A percentile compares a stretch with the other conserved stretches of the same genome.
Conservation (phyloP, 2,113 vertebrate genomes). For the Gymnocephalus cernua region DNA sequence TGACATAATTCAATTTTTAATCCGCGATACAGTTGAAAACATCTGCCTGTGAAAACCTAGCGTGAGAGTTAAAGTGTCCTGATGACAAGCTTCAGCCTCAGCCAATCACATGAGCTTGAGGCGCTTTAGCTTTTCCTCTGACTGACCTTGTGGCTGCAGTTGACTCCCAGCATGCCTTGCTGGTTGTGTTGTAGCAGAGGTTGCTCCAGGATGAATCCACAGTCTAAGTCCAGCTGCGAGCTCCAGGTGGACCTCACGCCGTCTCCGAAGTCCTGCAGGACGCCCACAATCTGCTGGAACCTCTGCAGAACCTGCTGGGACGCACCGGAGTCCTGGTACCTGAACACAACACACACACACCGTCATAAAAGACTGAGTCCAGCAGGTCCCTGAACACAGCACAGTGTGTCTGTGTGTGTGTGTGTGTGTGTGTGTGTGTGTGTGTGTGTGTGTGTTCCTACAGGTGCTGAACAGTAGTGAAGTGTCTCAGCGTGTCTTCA, state of each 20-base stretch:
- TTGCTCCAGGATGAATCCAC: constrained; percentile 83
- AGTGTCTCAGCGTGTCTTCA: background rate
- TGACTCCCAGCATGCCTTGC: constrained; percentile 74
- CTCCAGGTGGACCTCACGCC: constrained; percentile 76
- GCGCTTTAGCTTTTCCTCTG: background rate
- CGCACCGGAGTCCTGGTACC: constrained; percentile 67
- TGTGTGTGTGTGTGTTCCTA: background rate
- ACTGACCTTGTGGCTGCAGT: constrained; percentile 54
- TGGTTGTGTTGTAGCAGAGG: constrained; percentile 77
- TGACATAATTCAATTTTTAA: too few species aligned
- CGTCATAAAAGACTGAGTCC: background rate
- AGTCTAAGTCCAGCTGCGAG: constrained; percentile 66
- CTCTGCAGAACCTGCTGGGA: constrained; percentile 71
- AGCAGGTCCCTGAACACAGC: background rate
- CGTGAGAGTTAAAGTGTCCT: too few species aligned
- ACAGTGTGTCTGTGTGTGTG: background rate
- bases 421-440: background rate
- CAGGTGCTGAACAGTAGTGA: constrained; percentile 7
- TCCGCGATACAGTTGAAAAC: too few species aligned
- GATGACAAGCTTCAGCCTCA: background rate
- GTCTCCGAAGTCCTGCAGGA: constrained; percentile 58
- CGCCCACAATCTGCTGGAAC: constrained; percentile 78
- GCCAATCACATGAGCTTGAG: background rate
- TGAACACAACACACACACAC: constrained; percentile 28
- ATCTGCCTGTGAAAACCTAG: too few species aligned